phyloP scores from a whole-genome alignment of 2,888 invertebrate genomes.

The Hypselothyrea guttata region DNA sequence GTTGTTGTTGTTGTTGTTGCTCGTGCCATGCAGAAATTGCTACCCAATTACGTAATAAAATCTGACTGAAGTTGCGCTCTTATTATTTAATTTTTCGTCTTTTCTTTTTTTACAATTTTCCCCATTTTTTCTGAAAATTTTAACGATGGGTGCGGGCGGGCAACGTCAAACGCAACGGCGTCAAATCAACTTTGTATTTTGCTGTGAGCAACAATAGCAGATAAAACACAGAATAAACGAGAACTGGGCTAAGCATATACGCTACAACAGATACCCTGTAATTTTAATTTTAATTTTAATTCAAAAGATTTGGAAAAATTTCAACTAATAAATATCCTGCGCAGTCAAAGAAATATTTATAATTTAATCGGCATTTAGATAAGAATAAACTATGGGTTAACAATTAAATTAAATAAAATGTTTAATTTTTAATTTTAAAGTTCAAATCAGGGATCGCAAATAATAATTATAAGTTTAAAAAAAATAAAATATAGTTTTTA shows the following conservation, averaged over 20 bases:
- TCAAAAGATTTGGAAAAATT: not conserved
- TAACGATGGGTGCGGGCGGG: not conserved
- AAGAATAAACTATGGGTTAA: too few species aligned
- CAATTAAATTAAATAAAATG: too few species aligned
- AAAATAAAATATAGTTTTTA: too few species aligned
- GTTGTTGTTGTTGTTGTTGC: conserved; percentile 30
- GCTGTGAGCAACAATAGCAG: conserved; percentile 50
- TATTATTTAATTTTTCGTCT: conserved; percentile 71
- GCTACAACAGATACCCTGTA: conserved; percentile 12
- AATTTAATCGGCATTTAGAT: too few species aligned
- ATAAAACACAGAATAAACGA: conserved; percentile 22
- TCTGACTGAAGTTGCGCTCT: conserved; percentile 74
- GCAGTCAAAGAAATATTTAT: too few species aligned
- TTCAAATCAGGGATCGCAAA: too few species aligned
- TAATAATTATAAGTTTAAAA: too few species aligned
- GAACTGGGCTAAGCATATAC: not conserved
- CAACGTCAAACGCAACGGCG: conserved; percentile 67
- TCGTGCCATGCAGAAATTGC: conserved; percentile 68
- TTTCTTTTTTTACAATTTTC: conserved; percentile 11
- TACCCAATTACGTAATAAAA: conserved; percentile 77
- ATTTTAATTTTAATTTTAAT: not conserved
- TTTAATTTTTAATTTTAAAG: too few species aligned
- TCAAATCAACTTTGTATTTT: conserved; percentile 68
- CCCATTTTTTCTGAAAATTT: not conserved
- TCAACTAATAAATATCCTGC: not conserved